Conservation (phyloP, 2,797 vertebrate genomes). For the Rhodeus uyekii region DNA sequence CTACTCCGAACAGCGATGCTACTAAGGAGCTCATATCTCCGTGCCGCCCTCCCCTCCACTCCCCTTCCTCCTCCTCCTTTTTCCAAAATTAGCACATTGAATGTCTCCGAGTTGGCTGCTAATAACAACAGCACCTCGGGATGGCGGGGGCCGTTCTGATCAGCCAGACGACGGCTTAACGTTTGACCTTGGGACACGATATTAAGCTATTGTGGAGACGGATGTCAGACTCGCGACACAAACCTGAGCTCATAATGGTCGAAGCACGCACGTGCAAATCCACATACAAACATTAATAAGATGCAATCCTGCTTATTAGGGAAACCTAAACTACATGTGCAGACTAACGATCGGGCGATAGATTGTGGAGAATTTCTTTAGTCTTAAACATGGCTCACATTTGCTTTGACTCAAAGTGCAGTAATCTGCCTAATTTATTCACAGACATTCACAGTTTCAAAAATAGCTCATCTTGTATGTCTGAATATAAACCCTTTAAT, state of each 20-base stretch:
- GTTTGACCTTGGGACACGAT: conserved; percentile 60
- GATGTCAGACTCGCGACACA: conserved; percentile 22
- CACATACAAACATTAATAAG: conserved; percentile 37
- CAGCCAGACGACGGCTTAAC: conserved; percentile 52
- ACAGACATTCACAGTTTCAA: conserved; percentile 53
- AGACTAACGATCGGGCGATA: neutral
- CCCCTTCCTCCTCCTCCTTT: neutral
- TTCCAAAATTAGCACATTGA: conserved; percentile 62
- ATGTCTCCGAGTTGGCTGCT: conserved; percentile 57
- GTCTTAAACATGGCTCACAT: conserved; percentile 38
- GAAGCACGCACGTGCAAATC: conserved; percentile 29
- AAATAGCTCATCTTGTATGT: conserved; percentile 53
- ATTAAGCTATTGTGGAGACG: conserved; percentile 39
- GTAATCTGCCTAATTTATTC: conserved; percentile 62
- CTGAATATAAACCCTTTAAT: conserved; percentile 59
- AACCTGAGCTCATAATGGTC: conserved; percentile 60
- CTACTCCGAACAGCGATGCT: conserved; percentile 60
- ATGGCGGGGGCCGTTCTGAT: conserved; percentile 50
- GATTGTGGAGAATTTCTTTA: conserved; percentile 3
- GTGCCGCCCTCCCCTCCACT: conserved; percentile 3
- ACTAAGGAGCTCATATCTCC: conserved; percentile 67
- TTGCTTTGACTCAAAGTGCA: conserved; percentile 44
- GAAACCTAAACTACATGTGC: neutral
- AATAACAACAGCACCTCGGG: conserved; percentile 53
- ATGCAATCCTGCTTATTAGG: conserved; percentile 8